Base-by-base conservation (phyloP, 2,113 vertebrate genomes). In the Forbesichthys agassizii region DNA sequence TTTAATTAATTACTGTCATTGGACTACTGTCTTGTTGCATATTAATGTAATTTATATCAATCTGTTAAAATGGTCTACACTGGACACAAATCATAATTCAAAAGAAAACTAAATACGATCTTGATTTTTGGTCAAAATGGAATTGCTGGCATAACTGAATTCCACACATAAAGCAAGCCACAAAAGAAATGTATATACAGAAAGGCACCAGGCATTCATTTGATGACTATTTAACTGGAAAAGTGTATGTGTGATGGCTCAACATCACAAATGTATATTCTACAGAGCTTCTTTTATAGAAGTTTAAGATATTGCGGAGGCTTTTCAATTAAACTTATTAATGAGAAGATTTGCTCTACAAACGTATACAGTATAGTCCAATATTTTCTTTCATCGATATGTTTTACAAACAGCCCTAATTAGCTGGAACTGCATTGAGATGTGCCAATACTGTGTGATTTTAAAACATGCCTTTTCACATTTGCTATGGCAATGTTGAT, bases 391-490 rank as follows among this genome's bases (percentile, higher is more conserved):
- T 74, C 10, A 74, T 47, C 16, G 52, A 67, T 68, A 58, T 71
- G 75, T 84, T 84, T 78, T 66, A 47, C 67, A 67, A 14, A 14
- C 3, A 49, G 79, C 73, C 73, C 75, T 81, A 68, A 82, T 80
- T 80, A 80, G 56, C 74, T 75, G 51, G 73, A 67, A 78, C 75
- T 64, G 54, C 78, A 56, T 62, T 55, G 68, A 79, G 66, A 84
- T 63, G 72, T 78, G 78, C 61, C 1, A 83, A 73, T 74, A 79
- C 66, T 64, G 64, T 80, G 70, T 70, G 68, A 77, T 82, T 78
- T 76, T 53, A 82, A 82, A 82, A 77, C 72, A 75, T 77, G 76
- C 86, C 77, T 79, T 74, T 77, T 83, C 83, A 80, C 79, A 69
- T 66, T 84, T 78, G 73, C 79, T 82, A 81, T 85, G 80, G 53